Evolutionary conservation across 2,797 vertebrate species (phyloP).

Genomic region (Oryzias sinensis): DNA sequence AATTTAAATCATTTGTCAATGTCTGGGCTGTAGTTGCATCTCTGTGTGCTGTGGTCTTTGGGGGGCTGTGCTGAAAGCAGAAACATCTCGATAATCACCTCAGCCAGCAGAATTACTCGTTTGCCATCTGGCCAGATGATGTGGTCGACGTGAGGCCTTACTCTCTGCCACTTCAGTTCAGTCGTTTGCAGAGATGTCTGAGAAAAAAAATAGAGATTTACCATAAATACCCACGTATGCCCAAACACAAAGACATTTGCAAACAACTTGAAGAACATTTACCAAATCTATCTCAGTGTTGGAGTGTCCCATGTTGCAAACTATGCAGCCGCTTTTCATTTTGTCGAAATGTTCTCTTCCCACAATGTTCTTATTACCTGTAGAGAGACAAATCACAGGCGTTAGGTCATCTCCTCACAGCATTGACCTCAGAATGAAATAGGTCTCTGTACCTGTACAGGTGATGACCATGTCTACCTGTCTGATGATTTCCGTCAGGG

Average conservation of each 20-base stretch:
- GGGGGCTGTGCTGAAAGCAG: neutral
- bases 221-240: neutral
- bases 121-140: constrained; percentile 95
- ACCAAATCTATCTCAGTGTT: constrained; percentile 90
- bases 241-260: neutral
- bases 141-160: constrained; percentile 91
- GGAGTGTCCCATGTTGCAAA: constrained; percentile 98
- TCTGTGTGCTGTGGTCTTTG: neutral
- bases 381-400: constrained; percentile 2
- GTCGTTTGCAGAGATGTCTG: constrained; percentile 86
- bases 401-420: neutral
- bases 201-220: constrained; percentile 9
- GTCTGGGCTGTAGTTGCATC: neutral
- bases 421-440: neutral
- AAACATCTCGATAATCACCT: constrained; percentile 75
- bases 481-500: constrained; percentile 85
- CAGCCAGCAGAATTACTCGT: constrained; percentile 87
- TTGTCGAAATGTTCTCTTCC: constrained; percentile 87
- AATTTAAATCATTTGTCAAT: constrained; percentile 1
- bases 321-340: constrained; percentile 94
- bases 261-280: constrained; percentile 15
- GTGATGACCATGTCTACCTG: constrained; percentile 93
- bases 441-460: constrained; percentile 84
- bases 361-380: constrained; percentile 94
- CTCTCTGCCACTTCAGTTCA: constrained; percentile 89